Evolutionary conservation across 2,888 invertebrate species (phyloP), one percentile per base, ranked within the genome.

Genomic region (Nomada goodeniana): DNA sequence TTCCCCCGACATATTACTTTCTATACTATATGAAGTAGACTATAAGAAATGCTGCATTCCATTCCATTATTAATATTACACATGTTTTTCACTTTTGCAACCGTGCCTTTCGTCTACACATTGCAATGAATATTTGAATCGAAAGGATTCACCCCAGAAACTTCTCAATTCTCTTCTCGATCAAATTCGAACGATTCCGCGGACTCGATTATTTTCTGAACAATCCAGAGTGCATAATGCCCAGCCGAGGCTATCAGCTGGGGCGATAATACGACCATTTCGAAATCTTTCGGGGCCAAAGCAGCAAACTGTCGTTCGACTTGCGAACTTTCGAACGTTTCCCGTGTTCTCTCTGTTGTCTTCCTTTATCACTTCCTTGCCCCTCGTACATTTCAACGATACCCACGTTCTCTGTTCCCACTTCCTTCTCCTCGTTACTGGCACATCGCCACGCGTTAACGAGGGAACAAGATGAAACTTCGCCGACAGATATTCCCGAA

Each of bases 161-260:
- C 13, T 44, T 44, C 44, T 7, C 11, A 44, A 7, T 44, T 44
- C 44, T 44, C 7, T 26, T 29, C 57, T 5, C 29, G 9, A 4
- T 26, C 26, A 5, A 15, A 11, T 44, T 18, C n/a, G 18, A 65
- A 18, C 15, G 68, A 36, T 15, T 13, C 50, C 2, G 2, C 44
- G 42, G 10, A 47, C 36, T 68, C 29, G 64, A 68, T 73, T 83
- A 86, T 85, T 84, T 81, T 61, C 60, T 7, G 69, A 74, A 72
- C 61, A 72, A 68, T 80, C 82, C 78, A 74, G 47, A 87, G 85
- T 83, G 86, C 82, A 87, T 88, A 88, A 89, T 89, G 87, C 87
- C 84, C 76, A 79, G 86, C 87, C 84, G 84, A 86, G 86, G 86
- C 87, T 86, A 88, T 89, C 89, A 82, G 76, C 85, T 77, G 77